phyloP scores from a whole-genome alignment of 2,888 invertebrate genomes.

The Lepidochrysops patricia region DNA sequence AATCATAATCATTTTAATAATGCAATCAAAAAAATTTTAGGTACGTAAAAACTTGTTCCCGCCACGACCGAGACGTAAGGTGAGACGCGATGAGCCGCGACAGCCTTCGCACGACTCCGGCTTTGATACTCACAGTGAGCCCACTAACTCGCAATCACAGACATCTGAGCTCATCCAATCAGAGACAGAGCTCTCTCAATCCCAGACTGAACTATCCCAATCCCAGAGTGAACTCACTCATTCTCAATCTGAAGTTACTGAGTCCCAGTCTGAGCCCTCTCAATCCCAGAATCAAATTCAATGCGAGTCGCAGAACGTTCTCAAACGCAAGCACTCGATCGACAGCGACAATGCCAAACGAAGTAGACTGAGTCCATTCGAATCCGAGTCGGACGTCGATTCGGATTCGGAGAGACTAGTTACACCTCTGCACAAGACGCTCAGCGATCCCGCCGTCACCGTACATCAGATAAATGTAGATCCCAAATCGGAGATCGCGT shows the following conservation, averaged over 20 bases:
- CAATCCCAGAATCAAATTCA: not conserved
- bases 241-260: not conserved
- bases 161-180: not conserved
- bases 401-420: too few species aligned
- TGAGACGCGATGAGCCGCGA: constrained; percentile 33
- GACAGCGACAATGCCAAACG: constrained; percentile 38
- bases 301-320: not conserved
- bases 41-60: constrained; percentile 80
- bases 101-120: constrained; percentile 51
- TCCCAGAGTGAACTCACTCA: not conserved
- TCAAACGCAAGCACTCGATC: constrained; percentile 38
- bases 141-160: not conserved
- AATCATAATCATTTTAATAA: not conserved
- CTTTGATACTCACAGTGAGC: constrained; percentile 25
- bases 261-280: constrained; percentile 8
- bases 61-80: constrained; percentile 74
- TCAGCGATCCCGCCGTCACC: constrained; percentile 56
- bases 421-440: constrained; percentile 46
- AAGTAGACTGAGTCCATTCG: constrained; percentile 33
- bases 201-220: not conserved
- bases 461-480: constrained; percentile 34
- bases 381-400: constrained; percentile 20
- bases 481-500: constrained; percentile 28
- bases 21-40: constrained; percentile 49
- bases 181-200: not conserved